These are phyloP conservation scores for Himalopsyche tibetana DNA, from an alignment of 2,888 invertebrate species.

Conservation along the genomic window DNA sequence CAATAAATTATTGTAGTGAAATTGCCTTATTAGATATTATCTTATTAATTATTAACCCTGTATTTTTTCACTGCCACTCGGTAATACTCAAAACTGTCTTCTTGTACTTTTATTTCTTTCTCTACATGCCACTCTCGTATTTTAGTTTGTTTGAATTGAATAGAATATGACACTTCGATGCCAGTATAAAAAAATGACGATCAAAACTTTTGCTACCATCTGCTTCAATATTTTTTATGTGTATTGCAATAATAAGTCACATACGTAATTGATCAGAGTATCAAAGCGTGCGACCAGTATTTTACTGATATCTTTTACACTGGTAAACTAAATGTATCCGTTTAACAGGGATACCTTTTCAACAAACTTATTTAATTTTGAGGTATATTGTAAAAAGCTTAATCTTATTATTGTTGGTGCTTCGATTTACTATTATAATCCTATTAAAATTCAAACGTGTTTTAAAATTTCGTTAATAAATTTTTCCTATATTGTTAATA, in stretches of 20 bases:
- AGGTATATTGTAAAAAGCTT: neutral
- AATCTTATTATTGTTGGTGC: conserved; percentile 17
- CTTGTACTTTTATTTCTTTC: neutral
- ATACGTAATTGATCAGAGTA: neutral
- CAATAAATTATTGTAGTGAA: conserved; percentile 43
- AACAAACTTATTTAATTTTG: neutral
- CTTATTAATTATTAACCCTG: conserved; percentile 12
- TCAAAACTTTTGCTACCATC: neutral
- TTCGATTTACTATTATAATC: conserved; percentile 17
- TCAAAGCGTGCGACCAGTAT: neutral
- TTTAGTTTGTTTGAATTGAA: neutral
- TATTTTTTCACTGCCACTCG: neutral
- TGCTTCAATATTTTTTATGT: neutral
- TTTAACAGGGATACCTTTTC: neutral
- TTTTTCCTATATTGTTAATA: too few relatives aligned
- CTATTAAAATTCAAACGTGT: too few relatives aligned
- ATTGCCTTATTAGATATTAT: conserved; percentile 31
- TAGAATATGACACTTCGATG: neutral
- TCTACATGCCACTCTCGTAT: conserved; percentile 26
- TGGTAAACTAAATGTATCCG: too few relatives aligned
- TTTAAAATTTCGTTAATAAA: too few relatives aligned
- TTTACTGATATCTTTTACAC: neutral
- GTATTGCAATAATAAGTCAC: neutral
- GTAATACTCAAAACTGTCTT: conserved; percentile 7
- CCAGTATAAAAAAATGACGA: neutral